phyloP scores from a whole-genome alignment of 2,113 vertebrate genomes.

The Hypanus sabinus region DNA sequence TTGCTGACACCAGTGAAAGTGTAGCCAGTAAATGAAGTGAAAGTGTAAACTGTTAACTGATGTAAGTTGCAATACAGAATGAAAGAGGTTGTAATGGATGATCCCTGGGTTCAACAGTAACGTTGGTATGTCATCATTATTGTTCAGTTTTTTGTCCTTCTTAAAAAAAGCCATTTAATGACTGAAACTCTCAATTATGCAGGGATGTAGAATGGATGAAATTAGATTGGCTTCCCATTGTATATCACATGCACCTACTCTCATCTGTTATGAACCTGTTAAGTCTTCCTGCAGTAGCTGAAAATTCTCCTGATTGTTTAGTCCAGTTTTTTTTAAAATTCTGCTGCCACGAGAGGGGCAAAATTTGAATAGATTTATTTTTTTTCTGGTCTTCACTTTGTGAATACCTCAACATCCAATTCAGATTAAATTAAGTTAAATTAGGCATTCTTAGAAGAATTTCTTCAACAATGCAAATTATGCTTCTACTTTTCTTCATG shows the following conservation, averaged over 20 bases:
- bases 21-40: not conserved
- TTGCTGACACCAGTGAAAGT: not conserved
- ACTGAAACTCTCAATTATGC: not conserved
- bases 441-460: not conserved
- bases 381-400: not conserved
- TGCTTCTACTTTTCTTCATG: not conserved
- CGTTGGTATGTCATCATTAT: not conserved
- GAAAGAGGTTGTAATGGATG: not conserved
- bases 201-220: not conserved
- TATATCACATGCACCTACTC: not conserved
- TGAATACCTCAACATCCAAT: not conserved
- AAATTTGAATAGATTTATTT: not conserved
- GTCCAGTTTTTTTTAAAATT: not conserved
- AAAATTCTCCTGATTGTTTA: not conserved
- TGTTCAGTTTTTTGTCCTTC: not conserved
- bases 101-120: not conserved
- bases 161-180: not conserved
- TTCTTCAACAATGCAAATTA: too few relatives aligned
- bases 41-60: not conserved
- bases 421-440: not conserved
- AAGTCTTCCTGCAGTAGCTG: not conserved
- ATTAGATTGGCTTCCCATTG: not conserved
- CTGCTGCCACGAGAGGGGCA: not conserved
- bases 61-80: not conserved
- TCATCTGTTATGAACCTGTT: not conserved